Conservation (phyloP, 2,797 vertebrate species). For the Hyperoplus lanceolatus region DNA sequence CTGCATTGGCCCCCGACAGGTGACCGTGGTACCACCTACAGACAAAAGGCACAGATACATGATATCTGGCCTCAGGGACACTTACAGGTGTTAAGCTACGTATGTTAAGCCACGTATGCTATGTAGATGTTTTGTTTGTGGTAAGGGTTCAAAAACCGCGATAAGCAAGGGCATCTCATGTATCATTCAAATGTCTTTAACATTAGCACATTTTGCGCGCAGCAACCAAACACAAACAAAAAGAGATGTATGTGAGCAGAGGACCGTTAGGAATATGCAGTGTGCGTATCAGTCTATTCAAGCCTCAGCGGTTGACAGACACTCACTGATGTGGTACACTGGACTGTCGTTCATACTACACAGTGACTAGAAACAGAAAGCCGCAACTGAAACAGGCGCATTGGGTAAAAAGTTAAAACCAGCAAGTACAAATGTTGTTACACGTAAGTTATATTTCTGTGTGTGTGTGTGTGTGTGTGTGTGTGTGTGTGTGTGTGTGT, state of each 20-base stretch:
- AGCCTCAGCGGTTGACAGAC: constrained; percentile 7
- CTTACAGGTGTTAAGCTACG: neutral
- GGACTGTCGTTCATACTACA: neutral
- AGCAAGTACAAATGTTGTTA: constrained; percentile 6
- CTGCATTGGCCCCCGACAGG: constrained; percentile 91
- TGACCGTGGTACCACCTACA: constrained; percentile 97
- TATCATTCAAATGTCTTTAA: neutral
- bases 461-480: neutral
- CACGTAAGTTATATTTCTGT: constrained; percentile 24
- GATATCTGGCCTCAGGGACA: neutral
- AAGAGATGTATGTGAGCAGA: neutral
- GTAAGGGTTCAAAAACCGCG: neutral
- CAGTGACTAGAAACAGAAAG: constrained; percentile 41
- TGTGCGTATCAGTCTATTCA: neutral
- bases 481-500: constrained; percentile 13
- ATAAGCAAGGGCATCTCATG: neutral
- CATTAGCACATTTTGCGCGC: neutral
- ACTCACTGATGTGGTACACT: constrained; percentile 27
- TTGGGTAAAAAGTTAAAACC: constrained; percentile 20
- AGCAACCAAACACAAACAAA: neutral
- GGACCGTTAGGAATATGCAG: neutral
- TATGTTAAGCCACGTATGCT: no score
- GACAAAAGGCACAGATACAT: constrained; percentile 3
- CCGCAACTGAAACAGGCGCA: constrained; percentile 9
- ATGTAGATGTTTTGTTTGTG: neutral